These are phyloP conservation scores for Zoanthus sansibaricus DNA, from an alignment of 92 coral and sea anemone species.

Conservation along the genomic window DNA sequence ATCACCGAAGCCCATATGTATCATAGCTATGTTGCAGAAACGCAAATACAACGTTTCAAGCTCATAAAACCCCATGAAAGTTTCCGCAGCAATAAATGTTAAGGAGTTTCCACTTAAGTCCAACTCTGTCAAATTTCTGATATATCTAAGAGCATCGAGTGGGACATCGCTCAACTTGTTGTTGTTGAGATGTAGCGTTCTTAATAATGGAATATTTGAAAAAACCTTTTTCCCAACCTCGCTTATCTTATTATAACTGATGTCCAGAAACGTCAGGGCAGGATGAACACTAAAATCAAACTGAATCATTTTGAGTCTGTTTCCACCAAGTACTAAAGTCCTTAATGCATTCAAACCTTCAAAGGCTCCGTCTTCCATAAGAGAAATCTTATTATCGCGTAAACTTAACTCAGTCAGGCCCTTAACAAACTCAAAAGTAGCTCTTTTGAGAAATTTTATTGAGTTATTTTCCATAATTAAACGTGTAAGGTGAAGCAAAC, in stretches of 20 bases:
- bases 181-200: no score
- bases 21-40: constrained; percentile 47
- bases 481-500: constrained; percentile 15
- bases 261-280: constrained; percentile 7
- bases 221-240: constrained; percentile 48
- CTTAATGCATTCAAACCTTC: constrained; percentile 56
- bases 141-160: no score
- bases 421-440: constrained; percentile 43
- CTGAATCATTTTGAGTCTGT: constrained; percentile 1
- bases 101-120: constrained; percentile 69
- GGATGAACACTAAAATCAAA: constrained; percentile 10
- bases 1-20: constrained; percentile 56
- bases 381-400: constrained; percentile 50
- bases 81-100: constrained; percentile 44
- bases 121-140: constrained; percentile 20
- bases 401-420: constrained; percentile 49
- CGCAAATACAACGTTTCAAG: constrained; percentile 50
- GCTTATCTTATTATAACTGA: constrained; percentile 62
- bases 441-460: constrained; percentile 23
- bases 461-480: constrained; percentile 11
- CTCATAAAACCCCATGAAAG: constrained; percentile 54
- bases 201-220: constrained; percentile 50
- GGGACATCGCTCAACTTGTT: no score
- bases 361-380: constrained; percentile 72
- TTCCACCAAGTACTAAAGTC: constrained; percentile 46